Base-by-base conservation (phyloP, 2,888 invertebrate genomes). In the Linnaemya vulpina region DNA sequence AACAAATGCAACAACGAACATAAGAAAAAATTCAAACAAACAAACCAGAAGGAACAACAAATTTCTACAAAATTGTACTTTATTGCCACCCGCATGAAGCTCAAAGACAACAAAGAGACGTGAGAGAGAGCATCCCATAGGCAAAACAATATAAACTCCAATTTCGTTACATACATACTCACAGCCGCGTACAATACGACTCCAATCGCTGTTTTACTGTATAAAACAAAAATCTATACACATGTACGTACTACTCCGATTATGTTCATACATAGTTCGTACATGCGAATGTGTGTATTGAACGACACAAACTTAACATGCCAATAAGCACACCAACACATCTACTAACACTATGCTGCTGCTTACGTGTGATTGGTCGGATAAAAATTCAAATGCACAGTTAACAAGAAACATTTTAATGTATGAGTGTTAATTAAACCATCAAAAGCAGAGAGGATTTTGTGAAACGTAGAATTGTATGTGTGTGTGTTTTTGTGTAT, bases 181-280 rank as follows among this genome's bases (percentile, higher is more conserved):
- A 30, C 25, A 7, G 15, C 30, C 1, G 10, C 5, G 1, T 7
- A 53, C 8, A 53, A 53, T 13, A 53, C 53, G 4, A 25, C 71
- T 71, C 88, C 91, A 90, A 73, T 58, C 89, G 87, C 87, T 83
- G 11, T 62, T 62, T 17, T 11, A 30, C 30, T 30, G 43, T n/a
- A 40, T 25, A 58, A 46, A n/a, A 46, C 13, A 43, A 30, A 10
- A 30, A 58, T 3, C 35, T 20, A 51, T 53, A 22, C 10, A 4
- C 13, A 53, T 1, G 1, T 22, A 25, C 30, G 5, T 30, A 5
- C 30, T 30, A 30, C 30, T 30, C 3, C 5, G 5, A 30, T 3
- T 5, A 30, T 30, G 30, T 30, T 30, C 30, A 30, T 2, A 30
- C 30, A 30, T 3, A 2, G 30, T 30, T 5, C 30, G 5, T 30